These are phyloP conservation scores for Apodemus sylvaticus DNA, from an alignment of 2,113 vertebrate species.

Conservation along the genomic window DNA sequence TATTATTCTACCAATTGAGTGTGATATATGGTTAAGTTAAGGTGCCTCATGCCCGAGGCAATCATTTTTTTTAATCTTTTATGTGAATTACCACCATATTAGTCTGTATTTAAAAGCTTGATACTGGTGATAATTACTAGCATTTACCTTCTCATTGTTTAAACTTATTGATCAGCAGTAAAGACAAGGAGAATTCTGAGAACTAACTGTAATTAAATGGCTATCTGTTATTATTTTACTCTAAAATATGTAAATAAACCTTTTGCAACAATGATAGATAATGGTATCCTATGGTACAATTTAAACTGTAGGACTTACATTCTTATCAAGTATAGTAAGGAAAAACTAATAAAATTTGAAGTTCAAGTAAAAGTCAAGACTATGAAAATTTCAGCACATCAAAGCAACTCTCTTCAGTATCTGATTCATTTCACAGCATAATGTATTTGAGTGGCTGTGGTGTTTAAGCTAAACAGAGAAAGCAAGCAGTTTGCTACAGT, in stretches of 20 bases:
- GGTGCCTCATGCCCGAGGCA: constrained; percentile 74
- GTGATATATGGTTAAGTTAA: constrained; percentile 80
- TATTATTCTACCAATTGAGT: constrained; percentile 83
- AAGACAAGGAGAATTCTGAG: neutral
- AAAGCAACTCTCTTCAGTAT: neutral
- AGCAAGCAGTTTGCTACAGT: neutral
- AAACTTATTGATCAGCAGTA: constrained; percentile 21
- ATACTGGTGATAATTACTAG: constrained; percentile 15
- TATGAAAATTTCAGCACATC: neutral
- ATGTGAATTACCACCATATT: rapidly evolving
- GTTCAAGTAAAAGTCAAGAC: neutral
- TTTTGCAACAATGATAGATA: neutral
- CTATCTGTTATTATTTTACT: neutral
- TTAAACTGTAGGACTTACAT: neutral
- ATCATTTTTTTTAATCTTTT: constrained; percentile 72
- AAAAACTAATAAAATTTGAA: constrained; percentile 22
- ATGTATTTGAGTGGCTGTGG: constrained; percentile 1
- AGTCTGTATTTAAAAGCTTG: neutral
- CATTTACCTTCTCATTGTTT: constrained; percentile 26
- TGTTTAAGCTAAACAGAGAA: neutral
- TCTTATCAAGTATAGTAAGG: neutral
- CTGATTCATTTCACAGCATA: neutral
- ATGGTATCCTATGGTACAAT: neutral
- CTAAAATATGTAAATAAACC: constrained; percentile 32
- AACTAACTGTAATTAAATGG: neutral